phyloP scores from a whole-genome alignment of 2,888 invertebrate genomes.

The Carpatolechia fugitivella region DNA sequence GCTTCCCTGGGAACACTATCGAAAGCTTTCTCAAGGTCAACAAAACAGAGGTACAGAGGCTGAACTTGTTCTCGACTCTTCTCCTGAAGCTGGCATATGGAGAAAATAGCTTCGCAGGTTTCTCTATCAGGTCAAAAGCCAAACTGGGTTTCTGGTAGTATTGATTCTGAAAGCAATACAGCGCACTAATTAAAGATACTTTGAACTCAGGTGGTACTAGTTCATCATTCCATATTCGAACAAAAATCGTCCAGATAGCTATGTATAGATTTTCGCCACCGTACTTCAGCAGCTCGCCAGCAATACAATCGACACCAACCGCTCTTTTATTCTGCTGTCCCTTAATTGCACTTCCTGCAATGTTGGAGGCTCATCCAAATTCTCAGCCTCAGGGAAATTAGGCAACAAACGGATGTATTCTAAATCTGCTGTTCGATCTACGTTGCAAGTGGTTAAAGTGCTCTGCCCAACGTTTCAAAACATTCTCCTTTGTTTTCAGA shows the following conservation, averaged over 20 bases:
- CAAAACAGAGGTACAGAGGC: slow-evolving; percentile 6
- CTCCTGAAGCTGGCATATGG: slow-evolving; percentile 12
- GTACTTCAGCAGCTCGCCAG: slow-evolving; percentile 22
- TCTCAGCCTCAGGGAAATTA: neutral
- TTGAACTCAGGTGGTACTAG: slow-evolving; percentile 13
- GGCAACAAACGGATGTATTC: neutral
- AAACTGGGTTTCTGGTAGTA: slow-evolving; percentile 26
- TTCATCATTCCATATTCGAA: slow-evolving; percentile 20
- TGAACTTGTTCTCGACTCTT: slow-evolving; percentile 19
- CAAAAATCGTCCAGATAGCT: slow-evolving; percentile 15
- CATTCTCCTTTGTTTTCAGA: slow-evolving; percentile 16
- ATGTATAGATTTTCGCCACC: slow-evolving; percentile 19
- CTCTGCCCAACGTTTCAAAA: slow-evolving; percentile 4
- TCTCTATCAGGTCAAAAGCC: slow-evolving; percentile 23
- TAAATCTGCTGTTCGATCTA: neutral
- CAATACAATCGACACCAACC: slow-evolving; percentile 19
- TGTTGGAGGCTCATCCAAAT: slow-evolving; percentile 2
- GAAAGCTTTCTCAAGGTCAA: slow-evolving; percentile 18
- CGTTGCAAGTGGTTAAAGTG: neutral
- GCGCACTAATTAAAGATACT: slow-evolving; percentile 11
- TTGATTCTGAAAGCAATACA: slow-evolving; percentile 15
- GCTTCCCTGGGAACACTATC: slow-evolving; percentile 22
- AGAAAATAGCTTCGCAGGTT: slow-evolving; percentile 22
- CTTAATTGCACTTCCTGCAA: slow-evolving; percentile 17
- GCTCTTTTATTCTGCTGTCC: slow-evolving; percentile 21